Percentiles rank a stretch among this genome's conserved stretches.
Conservation (phyloP, 2,797 vertebrate species). For the Acipenser ruthenus region DNA sequence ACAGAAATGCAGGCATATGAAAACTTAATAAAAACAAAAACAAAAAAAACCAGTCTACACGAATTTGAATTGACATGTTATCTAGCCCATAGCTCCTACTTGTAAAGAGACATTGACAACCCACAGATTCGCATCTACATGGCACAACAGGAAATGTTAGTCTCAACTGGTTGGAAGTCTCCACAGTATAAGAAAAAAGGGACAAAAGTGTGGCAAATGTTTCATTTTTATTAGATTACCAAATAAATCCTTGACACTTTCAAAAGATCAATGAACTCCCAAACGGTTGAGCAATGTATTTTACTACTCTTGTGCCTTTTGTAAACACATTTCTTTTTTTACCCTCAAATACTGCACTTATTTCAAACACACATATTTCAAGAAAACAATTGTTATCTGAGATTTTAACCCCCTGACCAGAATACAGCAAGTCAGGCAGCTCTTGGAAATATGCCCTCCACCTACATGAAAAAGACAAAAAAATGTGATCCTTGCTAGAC, state of each 20-base stretch:
- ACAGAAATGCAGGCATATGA: too few species aligned
- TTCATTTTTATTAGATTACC: too few species aligned
- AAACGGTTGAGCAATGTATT: conserved; percentile 12
- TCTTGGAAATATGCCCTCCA: not conserved
- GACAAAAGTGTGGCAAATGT: too few species aligned
- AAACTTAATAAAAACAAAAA: too few species aligned
- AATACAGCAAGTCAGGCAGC: not conserved
- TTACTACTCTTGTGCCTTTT: conserved; percentile 10
- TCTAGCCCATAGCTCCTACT: too few species aligned
- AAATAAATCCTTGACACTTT: conserved; percentile 5
- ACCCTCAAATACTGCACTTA: not conserved
- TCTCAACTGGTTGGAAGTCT: too few species aligned
- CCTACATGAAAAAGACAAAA: conserved; percentile 1
- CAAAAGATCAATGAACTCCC: conserved; percentile 12
- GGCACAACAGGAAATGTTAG: too few species aligned
- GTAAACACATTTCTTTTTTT: not conserved
- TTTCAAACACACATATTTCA: conserved; percentile 12
- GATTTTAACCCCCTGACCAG: not conserved
- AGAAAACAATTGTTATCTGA: conserved; percentile 8
- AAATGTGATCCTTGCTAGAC: conserved; percentile 13
- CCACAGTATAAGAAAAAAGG: too few species aligned
- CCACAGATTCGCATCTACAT: too few species aligned
- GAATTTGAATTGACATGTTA: too few species aligned
- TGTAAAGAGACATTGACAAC: too few species aligned
- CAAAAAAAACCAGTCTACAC: too few species aligned